Percentiles rank a stretch among this genome's conserved stretches.
These are phyloP conservation scores for Protobothrops flavoviridis DNA, from an alignment of 2,113 vertebrate genomes.

Conservation along the genomic window DNA sequence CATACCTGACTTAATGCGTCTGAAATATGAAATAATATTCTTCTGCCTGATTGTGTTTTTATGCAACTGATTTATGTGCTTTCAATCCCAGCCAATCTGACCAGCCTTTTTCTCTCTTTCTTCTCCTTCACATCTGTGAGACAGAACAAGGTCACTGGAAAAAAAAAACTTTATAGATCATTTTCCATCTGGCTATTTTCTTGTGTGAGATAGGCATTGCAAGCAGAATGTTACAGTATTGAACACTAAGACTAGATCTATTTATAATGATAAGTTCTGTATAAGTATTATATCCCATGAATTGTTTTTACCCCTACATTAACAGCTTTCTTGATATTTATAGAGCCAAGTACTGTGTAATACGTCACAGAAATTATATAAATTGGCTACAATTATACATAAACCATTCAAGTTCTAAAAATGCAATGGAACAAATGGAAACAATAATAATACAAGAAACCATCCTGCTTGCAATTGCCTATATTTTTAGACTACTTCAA, in stretches of 20 bases:
- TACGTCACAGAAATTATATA: neutral
- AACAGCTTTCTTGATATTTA: neutral
- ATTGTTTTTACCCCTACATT: neutral
- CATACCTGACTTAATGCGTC: neutral
- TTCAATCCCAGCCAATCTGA: neutral
- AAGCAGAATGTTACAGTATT: neutral
- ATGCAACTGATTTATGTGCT: neutral
- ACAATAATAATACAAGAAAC: neutral
- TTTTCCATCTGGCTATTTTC: neutral
- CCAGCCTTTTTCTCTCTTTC: neutral
- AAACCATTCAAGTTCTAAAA: neutral
- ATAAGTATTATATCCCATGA: neutral
- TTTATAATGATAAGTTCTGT: neutral
- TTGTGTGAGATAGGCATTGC: neutral
- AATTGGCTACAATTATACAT: neutral
- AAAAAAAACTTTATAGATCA: neutral
- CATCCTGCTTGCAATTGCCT: neutral
- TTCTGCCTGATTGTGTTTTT: neutral
- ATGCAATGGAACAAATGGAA: neutral
- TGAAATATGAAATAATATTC: neutral
- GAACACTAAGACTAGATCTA: neutral
- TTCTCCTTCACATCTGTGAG: neutral
- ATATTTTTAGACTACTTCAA: too few species aligned
- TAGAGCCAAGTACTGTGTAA: neutral
- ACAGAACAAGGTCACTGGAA: neutral